A percentile compares a stretch with the other conserved stretches of the same genome.
These are phyloP conservation scores for Rallus crepitans DNA, from an alignment of 2,797 vertebrate genomes.

Conservation along the genomic window DNA sequence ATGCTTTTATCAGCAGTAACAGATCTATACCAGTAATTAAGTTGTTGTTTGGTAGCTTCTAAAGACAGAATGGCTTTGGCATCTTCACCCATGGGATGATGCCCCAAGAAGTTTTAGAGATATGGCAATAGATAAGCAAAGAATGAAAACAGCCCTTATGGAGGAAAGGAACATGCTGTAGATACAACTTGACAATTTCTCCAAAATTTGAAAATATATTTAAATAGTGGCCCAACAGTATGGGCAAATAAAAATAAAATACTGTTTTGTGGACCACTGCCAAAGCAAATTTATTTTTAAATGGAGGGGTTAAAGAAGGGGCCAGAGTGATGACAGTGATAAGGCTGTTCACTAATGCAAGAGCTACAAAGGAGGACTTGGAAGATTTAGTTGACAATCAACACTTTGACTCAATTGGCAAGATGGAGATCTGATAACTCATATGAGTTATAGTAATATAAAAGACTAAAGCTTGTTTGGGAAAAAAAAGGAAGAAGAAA, in stretches of 20 bases:
- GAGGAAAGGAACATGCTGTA: neutral
- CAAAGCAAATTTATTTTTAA: constrained; percentile 16
- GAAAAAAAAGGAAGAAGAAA: neutral
- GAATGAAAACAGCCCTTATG: neutral
- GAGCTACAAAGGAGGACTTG: constrained; percentile 19
- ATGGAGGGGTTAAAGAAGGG: neutral
- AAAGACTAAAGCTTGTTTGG: neutral
- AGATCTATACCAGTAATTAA: neutral
- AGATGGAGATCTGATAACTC: constrained; percentile 3
- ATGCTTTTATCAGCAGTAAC: neutral
- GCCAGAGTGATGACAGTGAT: neutral
- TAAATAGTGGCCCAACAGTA: neutral
- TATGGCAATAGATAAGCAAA: neutral
- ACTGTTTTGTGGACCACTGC: neutral
- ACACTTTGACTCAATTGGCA: constrained; percentile 5
- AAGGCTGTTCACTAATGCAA: neutral
- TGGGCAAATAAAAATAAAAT: neutral
- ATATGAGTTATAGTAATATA: neutral
- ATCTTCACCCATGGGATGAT: neutral
- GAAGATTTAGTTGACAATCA: neutral
- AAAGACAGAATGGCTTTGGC: neutral
- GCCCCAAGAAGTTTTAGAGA: neutral
- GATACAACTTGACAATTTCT: neutral
- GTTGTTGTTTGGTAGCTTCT: neutral
- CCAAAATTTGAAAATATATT: neutral